These are phyloP conservation scores for Netelia melanura DNA, from an alignment of 2,888 invertebrate species.

Conservation along the genomic window DNA sequence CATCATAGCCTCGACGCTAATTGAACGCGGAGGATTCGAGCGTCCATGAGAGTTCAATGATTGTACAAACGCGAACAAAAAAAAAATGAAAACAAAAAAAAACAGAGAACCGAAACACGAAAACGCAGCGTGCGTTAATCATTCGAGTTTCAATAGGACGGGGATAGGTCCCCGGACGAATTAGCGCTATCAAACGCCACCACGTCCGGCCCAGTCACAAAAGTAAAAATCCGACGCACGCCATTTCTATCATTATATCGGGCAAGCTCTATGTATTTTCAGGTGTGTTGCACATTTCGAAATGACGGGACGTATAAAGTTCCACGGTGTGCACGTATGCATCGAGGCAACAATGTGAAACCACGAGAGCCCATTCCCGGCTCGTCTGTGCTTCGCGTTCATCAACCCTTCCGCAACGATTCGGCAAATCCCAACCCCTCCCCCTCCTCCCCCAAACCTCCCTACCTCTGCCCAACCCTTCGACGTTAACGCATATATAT, in stretches of 20 bases:
- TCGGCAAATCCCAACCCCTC: constrained; percentile 32
- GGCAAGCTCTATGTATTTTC: background rate
- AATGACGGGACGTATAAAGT: constrained; percentile 7
- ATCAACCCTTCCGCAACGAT: constrained; percentile 49
- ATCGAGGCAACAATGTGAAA: constrained; percentile 44
- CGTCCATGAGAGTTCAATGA: constrained; percentile 48
- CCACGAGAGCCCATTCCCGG: constrained; percentile 45
- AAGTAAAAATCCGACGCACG: constrained; percentile 56
- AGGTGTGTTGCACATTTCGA: background rate
- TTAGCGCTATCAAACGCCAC: constrained; percentile 44
- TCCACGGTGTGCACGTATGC: constrained; percentile 7
- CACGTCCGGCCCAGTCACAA: constrained; percentile 40
- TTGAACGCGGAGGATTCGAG: constrained; percentile 22
- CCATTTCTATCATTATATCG: constrained; percentile 33
- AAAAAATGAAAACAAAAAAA: background rate
- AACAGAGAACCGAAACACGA: background rate
- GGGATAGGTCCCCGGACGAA: constrained; percentile 28
- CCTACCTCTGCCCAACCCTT: no score
- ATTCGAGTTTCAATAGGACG: constrained; percentile 29
- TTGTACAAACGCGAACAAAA: constrained; percentile 9
- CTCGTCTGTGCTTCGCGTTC: constrained; percentile 38
- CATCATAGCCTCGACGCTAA: constrained; percentile 2
- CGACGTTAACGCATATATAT: background rate
- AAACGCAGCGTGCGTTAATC: constrained; percentile 46
- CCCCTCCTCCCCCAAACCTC: background rate